These are phyloP conservation scores for Patagioenas fasciata DNA, from an alignment of 2,113 vertebrate species.

Conservation along the genomic window DNA sequence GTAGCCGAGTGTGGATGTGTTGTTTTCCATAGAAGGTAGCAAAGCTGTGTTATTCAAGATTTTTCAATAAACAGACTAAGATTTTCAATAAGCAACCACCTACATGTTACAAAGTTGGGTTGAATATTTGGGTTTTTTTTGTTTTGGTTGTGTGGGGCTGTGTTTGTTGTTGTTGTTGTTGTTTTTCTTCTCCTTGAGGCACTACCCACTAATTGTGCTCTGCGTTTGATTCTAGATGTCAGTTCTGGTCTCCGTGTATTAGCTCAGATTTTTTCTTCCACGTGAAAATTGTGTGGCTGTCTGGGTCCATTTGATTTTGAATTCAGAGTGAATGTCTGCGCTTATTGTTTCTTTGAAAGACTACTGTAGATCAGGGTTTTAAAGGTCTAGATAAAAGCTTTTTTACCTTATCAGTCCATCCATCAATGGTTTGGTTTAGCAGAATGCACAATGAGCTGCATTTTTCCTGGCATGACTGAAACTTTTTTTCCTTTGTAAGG, in stretches of 20 bases:
- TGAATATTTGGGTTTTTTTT: not conserved
- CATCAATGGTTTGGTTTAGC: not conserved
- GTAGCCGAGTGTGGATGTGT: no score
- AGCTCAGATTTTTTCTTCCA: not conserved
- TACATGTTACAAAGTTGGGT: fast-evolving
- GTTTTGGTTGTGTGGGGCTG: no score
- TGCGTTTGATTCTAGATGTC: not conserved
- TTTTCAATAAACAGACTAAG: not conserved
- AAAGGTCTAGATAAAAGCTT: not conserved
- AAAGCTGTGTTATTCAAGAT: not conserved
- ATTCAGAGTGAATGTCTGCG: not conserved
- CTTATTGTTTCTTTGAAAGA: not conserved
- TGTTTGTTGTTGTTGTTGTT: no score
- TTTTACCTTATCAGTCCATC: not conserved
- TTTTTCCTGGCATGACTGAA: not conserved
- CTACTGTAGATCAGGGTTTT: not conserved
- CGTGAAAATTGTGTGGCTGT: not conserved
- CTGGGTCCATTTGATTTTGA: not conserved
- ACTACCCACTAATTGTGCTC: not conserved
- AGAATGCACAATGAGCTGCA: not conserved
- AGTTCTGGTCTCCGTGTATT: not conserved
- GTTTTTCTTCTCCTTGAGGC: fast-evolving
- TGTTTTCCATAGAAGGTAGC: not conserved
- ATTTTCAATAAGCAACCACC: not conserved
- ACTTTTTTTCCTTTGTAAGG: not conserved